Percentiles rank a stretch among this genome's conserved stretches.
phyloP scores from a whole-genome alignment of 2,888 invertebrate genomes.

The Ernsta delagoae region DNA sequence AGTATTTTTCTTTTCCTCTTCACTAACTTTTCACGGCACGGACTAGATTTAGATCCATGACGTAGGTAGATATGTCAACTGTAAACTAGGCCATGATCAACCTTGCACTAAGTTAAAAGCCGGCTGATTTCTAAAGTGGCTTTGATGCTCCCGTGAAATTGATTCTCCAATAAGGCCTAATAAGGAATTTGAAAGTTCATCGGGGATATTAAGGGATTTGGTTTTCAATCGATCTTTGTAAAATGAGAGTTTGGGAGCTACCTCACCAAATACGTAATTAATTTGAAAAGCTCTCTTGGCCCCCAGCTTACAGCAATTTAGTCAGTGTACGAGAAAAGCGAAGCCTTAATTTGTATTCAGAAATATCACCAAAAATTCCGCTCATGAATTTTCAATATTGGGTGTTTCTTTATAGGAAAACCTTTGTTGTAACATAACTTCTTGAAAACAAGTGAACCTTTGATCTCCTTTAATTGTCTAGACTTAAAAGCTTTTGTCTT shows the following conservation, averaged over 20 bases:
- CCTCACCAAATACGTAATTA: conserved; percentile 20
- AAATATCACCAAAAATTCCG: neutral
- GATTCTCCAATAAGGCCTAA: conserved; percentile 8
- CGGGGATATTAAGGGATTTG: conserved; percentile 13
- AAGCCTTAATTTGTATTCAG: conserved; percentile 9
- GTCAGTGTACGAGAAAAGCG: neutral
- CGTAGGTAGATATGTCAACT: neutral
- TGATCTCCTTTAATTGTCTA: neutral
- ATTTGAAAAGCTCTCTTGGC: conserved; percentile 18
- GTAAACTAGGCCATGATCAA: neutral
- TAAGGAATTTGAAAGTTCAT: conserved; percentile 18
- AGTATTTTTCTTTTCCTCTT: no score
- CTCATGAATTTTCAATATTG: neutral
- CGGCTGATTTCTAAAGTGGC: neutral
- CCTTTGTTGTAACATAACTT: neutral
- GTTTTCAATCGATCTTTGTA: conserved; percentile 15
- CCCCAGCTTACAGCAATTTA: neutral
- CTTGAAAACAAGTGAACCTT: neutral
- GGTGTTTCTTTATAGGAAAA: neutral
- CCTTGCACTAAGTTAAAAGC: neutral
- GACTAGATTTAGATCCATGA: neutral
- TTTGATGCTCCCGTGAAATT: conserved; percentile 4
- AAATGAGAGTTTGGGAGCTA: conserved; percentile 10
- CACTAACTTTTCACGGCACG: no score
- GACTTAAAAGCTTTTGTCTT: neutral